A percentile compares a stretch with the other conserved stretches of the same genome.
Conservation (phyloP, 1,140 invertebrate genomes). For the Maniola jurtina region DNA sequence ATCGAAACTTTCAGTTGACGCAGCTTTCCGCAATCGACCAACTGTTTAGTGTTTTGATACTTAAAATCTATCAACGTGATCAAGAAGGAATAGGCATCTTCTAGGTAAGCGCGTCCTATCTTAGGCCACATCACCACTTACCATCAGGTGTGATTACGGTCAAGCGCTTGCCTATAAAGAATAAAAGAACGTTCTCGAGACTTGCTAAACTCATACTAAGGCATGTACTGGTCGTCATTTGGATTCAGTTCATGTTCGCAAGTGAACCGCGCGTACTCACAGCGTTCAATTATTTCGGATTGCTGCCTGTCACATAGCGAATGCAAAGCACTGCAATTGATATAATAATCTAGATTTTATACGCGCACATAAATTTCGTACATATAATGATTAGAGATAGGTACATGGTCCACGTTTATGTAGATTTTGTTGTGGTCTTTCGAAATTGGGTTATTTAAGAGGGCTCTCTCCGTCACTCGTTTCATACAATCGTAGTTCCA, state of each 20-base stretch:
- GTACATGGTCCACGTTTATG: slow-evolving; percentile 7
- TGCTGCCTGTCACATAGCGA: slow-evolving; percentile 43
- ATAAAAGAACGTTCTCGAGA: background rate
- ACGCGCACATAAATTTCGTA: slow-evolving; percentile 31
- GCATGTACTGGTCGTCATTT: slow-evolving; percentile 30
- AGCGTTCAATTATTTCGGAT: slow-evolving; percentile 51
- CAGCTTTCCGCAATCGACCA: background rate
- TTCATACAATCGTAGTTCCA: too few species aligned
- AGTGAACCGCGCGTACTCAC: slow-evolving; percentile 32
- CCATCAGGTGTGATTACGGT: too few species aligned
- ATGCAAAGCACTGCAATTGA: slow-evolving; percentile 40
- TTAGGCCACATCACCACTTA: too few species aligned
- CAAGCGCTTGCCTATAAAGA: too few species aligned
- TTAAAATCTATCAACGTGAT: too few species aligned
- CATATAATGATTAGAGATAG: slow-evolving; percentile 14
- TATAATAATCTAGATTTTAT: slow-evolving; percentile 44
- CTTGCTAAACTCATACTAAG: background rate
- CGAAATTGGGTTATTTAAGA: background rate
- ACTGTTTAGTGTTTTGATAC: background rate
- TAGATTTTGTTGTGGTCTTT: slow-evolving; percentile 12
- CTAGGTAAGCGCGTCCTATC: too few species aligned
- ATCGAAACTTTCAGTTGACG: too few species aligned
- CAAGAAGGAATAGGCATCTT: too few species aligned
- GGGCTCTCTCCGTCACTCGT: too few species aligned
- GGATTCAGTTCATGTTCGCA: slow-evolving; percentile 38